Evolutionary conservation across 1,140 invertebrate genomes (phyloP), one percentile per base, ranked within the genome.

Genomic region (Ctenoplectra terminalis): DNA sequence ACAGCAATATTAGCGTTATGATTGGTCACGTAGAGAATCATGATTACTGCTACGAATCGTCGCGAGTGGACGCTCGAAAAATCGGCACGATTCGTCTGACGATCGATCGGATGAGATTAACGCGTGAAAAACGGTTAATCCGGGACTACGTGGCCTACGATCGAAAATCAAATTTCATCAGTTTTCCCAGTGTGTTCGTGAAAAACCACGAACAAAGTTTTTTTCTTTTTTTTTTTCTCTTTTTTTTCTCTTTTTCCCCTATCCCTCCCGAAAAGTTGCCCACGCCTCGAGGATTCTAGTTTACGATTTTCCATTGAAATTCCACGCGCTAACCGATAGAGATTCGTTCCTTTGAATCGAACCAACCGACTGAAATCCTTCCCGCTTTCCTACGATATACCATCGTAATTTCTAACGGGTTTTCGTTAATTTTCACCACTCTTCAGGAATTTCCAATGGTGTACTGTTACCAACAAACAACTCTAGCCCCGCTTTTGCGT

Each of bases 341-440:
- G 40, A 66, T 43, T 43, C n/a, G 23, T 66, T 66, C 63, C 37
- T 66, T 66, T 64, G 61, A 64, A 64, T 64, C 23, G 6, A 26
- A 26, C n/a, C 61, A 34, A 15, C 37, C 37, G 61, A 37, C n/a
- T 43, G 61, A 26, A 64, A 64, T 34, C 15, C 13, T 26, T 29
- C 13, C 54, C 52, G 52, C 56, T 7, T 29, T 31, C 17, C 1
- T 17, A n/a, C n/a, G n/a, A n/a, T n/a, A n/a, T n/a, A n/a, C 58
- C 29, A 66, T 66, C n/a, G 37, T 66, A 43, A 66, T 66, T 34
- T 17, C 63, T 7, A 43, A 40, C 17, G 40, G 15, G 17, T 67
- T 67, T 50, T 34, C 66, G 46, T 69, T 69, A 50, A 69, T 69
- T 69, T 50, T 69, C 66, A 31, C 6, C 66, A 17, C 43, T 31